Evolutionary conservation across 2,113 vertebrate genomes (phyloP), one percentile per base, ranked within the genome.

Genomic region (Xerus inauris): DNA sequence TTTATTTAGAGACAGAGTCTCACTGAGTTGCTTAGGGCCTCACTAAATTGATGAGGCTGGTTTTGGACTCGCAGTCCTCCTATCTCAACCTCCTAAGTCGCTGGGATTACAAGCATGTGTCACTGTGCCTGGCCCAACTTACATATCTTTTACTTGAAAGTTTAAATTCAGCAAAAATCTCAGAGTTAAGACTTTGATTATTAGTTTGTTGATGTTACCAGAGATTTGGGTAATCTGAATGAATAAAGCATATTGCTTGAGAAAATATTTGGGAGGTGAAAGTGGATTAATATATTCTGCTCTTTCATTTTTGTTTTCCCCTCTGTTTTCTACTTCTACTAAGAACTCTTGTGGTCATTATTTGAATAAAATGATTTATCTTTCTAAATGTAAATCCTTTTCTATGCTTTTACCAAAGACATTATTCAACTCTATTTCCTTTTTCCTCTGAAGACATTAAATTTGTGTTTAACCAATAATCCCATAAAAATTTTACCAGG

Each of bases 121-220:
- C n/a, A n/a, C n/a, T n/a, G n/a, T n/a, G n/a, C n/a, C n/a, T n/a
- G n/a, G n/a, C n/a, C n/a, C n/a, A 79, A 79, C 9, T 42, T 10
- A 84, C 2, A 7, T 4, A 19, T 24, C n/a, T 95, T 95, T 65
- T n/a, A 54, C 32, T 80, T 84, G n/a, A 76, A 83, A 94, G 8
- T 94, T 77, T 79, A 92, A 97, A 89, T 65, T 92, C n/a, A 71
- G 64, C 84, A 76, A 72, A 49, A 75, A 40, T 62, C 47, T 94
- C 47, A 6, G 28, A 82, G 24, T 42, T 77, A 32, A 75, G 24
- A 42, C 62, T 83, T 92, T 65, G 26, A 57, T 64, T 91, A 2
- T 86, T 67, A 47, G 8, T 91, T 72, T 73, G 38, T 57, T 79
- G 51, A 32, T 65, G 12, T 86, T 54, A 45, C 47, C 3, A 47